Base-by-base conservation (phyloP, 2,113 vertebrate species). In the Myxocyprinus asiaticus region DNA sequence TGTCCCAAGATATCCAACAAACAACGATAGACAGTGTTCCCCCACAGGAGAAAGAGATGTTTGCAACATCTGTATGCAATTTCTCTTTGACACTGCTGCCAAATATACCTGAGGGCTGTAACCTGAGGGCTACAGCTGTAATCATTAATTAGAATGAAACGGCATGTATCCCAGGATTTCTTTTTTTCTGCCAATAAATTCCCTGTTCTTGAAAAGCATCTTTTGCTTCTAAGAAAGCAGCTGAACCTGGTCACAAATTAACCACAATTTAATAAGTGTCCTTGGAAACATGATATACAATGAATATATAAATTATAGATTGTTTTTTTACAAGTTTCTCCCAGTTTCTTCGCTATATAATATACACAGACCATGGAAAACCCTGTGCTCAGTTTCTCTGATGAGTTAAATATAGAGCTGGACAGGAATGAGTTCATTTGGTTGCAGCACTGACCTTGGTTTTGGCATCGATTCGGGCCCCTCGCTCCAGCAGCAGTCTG, bases 381-480 rank as follows among this genome's bases (percentile, higher is more conserved):
- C 66, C 67, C 65, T 72, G 71, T 50, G 15, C 14, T 69, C 51
- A 73, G 15, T 74, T 80, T 56, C 64, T 77, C 42, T 15, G 12
- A 9, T 3, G 33, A 43, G 17, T 67, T 85, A 72, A 59, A 71
- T 71, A 72, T 63, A 67, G 68, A 77, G 17, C 22, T 47, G n/a
- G 48, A n/a, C 15, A 7, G 53, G 17, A 65, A 45, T 53, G 50
- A 15, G n/a, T n/a, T 22, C 43, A 4, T n/a, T 5, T 50, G 59
- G 22, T 55, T 5, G 48, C 12, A 11, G 22, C 5, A 55, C 93
- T 94, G 90, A 99, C 98, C 96, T 98, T 96, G 44, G 98, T 99
- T 92, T 95, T 96, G 89, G 97, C 96, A 83, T 99, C 97, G 45
- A 99, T 99, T 91, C 96, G 97, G 83, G 95, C 94, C 85, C 96